Evolutionary conservation across 2,797 vertebrate species (phyloP), one percentile per base, ranked within the genome.

Genomic region (Passerculus sandwichensis): DNA sequence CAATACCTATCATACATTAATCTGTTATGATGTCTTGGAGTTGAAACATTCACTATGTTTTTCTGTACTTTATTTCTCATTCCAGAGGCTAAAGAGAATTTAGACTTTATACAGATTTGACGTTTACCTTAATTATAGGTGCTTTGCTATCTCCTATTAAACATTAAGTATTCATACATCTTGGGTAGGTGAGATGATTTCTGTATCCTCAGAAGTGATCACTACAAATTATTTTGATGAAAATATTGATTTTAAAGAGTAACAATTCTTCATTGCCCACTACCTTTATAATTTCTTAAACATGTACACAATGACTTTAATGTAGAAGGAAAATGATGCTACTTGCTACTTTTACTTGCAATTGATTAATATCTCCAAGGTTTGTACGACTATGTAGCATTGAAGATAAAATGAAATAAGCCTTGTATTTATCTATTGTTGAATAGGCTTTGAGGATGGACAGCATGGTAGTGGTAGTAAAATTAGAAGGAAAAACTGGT

Each of bases 171-270:
- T 85, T 91, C 73, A 65, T 9, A 75, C 1, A 8, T 59, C 36
- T 59, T 74, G 21, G n/a, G 13, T 40, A 80, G 26, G 50, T 62
- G 53, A 94, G 56, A 74, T 80, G n/a, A 45, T 32, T 88, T 88
- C 53, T 10, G 38, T 80, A 74, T 64, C 18, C 29, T 85, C 48
- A 67, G 23, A 87, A 77, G 15, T 57, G 2, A 61, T 85, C 66
- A 77, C 50, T 88, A 50, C 4, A 65, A 20, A 71, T 77, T 74
- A 60, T 91, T 67, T 80, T 85, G 25, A 74, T 77, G 61, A 82
- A 96, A 85, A 48, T 62, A 85, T 50, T 79, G 44, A 73, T 93
- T 95, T 82, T 48, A 67, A 89, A 82, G 40, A 56, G 19, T 32
- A 79, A 44, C 40, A 66, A 47, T 85, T 87, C 27, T 66, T 81